A percentile compares a stretch with the other conserved stretches of the same genome.
Evolutionary conservation across 2,113 vertebrate genomes (phyloP).

Genomic region (Chelonoidis abingdonii): DNA sequence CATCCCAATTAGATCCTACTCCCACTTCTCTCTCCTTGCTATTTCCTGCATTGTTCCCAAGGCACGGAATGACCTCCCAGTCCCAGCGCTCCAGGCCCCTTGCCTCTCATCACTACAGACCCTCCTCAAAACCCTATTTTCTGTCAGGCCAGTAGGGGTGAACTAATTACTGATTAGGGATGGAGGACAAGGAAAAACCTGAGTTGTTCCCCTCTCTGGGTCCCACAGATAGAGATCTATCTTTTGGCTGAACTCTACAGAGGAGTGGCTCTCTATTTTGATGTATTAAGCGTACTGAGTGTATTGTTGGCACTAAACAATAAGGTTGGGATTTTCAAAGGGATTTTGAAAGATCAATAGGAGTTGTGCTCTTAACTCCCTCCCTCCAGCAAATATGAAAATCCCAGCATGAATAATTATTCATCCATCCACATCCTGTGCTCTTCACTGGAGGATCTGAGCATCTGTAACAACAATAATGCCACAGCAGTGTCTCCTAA

Average conservation of each 20-base stretch:
- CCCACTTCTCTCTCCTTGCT: not conserved
- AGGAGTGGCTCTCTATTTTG: not conserved
- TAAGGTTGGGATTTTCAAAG: not conserved
- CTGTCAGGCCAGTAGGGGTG: not conserved
- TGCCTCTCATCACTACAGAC: not conserved
- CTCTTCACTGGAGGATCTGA: not conserved
- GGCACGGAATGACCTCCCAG: not conserved
- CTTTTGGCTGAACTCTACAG: not conserved
- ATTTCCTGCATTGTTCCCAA: not conserved
- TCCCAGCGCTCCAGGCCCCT: not conserved
- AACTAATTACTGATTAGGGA: not conserved
- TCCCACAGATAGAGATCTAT: not conserved
- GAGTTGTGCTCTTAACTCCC: not conserved
- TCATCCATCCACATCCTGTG: not conserved
- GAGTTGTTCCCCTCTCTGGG: not conserved
- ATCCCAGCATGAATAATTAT: not conserved
- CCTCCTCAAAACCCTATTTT: not conserved
- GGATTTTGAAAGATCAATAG: not conserved
- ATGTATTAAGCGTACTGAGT: not conserved
- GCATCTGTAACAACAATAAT: not conserved
- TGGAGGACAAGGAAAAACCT: not conserved
- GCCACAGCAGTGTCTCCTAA: not conserved
- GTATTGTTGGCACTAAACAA: too few relatives aligned
- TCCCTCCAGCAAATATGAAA: not conserved
- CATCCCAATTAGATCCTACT: not conserved